These are phyloP conservation scores for Eutolmus rufibarbis DNA, from an alignment of 2,888 invertebrate species.

Conservation along the genomic window DNA sequence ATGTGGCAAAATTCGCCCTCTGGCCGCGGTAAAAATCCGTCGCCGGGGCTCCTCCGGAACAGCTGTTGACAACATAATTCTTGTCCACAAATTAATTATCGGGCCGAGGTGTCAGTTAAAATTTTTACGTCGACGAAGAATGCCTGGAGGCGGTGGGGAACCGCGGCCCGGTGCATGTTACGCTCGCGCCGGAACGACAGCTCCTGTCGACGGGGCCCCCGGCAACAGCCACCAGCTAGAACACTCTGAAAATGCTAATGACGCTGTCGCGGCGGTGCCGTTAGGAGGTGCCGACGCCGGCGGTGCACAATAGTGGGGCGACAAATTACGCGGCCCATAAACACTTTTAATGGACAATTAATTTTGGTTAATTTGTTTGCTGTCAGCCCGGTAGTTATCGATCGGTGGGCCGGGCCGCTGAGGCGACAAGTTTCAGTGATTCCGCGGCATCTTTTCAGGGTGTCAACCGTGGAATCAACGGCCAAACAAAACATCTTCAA, in stretches of 20 bases:
- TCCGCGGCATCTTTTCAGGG: neutral
- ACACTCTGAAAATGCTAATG: slow-evolving; percentile 38
- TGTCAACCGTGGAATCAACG: neutral
- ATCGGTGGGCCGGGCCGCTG: neutral
- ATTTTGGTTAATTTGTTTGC: slow-evolving; percentile 39
- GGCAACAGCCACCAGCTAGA: neutral
- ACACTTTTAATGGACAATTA: slow-evolving; percentile 38
- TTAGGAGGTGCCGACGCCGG: neutral
- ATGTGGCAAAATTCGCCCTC: neutral
- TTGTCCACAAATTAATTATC: slow-evolving; percentile 47
- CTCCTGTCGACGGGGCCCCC: slow-evolving; percentile 6
- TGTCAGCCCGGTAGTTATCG: slow-evolving; percentile 23
- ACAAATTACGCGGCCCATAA: slow-evolving; percentile 44
- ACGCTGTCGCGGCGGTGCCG: slow-evolving; percentile 34
- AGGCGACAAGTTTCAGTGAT: neutral
- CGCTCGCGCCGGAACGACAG: neutral
- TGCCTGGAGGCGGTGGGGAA: slow-evolving; percentile 2
- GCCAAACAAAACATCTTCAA: neutral
- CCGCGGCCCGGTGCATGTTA: neutral
- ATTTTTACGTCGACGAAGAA: slow-evolving; percentile 39
- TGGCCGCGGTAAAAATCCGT: neutral
- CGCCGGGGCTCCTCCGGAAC: slow-evolving; percentile 8
- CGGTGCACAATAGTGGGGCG: neutral
- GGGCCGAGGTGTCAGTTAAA: slow-evolving; percentile 40
- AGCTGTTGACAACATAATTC: slow-evolving; percentile 49